phyloP scores from a whole-genome alignment of 2,113 vertebrate genomes.

The Lipotes vexillifer region DNA sequence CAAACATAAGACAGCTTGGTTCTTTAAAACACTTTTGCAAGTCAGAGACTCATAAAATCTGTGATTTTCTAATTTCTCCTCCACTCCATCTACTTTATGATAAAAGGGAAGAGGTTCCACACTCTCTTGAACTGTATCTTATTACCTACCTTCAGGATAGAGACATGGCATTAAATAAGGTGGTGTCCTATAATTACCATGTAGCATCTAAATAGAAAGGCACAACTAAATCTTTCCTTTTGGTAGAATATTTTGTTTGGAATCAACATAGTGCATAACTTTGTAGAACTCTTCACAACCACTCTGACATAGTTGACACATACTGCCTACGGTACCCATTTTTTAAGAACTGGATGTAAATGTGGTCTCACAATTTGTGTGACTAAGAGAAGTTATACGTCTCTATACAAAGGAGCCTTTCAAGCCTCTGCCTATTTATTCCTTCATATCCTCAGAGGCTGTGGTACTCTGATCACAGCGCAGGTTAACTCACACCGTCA shows the following conservation, averaged over 20 bases:
- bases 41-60: slow-evolving; percentile 35
- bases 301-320: background rate
- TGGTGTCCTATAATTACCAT: background rate
- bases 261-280: background rate
- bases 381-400: background rate
- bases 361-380: background rate
- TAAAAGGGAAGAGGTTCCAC: background rate
- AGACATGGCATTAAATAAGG: background rate
- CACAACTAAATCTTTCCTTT: background rate
- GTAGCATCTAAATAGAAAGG: background rate
- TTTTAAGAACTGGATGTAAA: background rate
- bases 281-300: background rate
- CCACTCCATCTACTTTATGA: background rate
- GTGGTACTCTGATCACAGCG: background rate
- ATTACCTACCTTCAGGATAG: background rate
- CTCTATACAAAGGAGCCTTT: background rate
- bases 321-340: background rate
- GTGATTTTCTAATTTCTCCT: background rate
- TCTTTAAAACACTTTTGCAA: slow-evolving; percentile 28
- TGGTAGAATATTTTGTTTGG: background rate
- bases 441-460: background rate
- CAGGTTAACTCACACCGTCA: background rate
- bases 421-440: background rate
- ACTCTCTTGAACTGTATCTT: background rate
- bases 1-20: background rate